These are phyloP conservation scores for Drosophila willistoni DNA, from an alignment of 1,140 invertebrate genomes.

Conservation along the genomic window DNA sequence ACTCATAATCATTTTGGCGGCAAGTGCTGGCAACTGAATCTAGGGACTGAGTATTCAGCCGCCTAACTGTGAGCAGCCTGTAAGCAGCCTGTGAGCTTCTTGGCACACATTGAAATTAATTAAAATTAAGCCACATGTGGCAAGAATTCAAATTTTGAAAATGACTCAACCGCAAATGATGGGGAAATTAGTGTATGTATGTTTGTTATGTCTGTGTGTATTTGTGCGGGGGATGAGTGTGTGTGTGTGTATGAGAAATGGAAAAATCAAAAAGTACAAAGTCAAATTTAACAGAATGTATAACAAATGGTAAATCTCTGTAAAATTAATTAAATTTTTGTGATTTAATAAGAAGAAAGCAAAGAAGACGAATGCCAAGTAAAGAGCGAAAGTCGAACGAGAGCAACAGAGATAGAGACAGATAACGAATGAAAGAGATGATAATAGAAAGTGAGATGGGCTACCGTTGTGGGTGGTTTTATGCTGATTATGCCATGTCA, in stretches of 20 bases:
- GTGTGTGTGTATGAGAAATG: constrained; percentile 35
- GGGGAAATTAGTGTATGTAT: constrained; percentile 53
- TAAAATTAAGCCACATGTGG: constrained; percentile 66
- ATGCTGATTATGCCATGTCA: constrained; percentile 12
- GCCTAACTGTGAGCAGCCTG: constrained; percentile 33
- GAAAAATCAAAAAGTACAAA: constrained; percentile 47
- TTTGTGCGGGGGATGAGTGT: constrained; percentile 15
- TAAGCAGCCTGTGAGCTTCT: constrained; percentile 41
- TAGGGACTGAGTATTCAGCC: background rate
- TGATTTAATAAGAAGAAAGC: constrained; percentile 53
- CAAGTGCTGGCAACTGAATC: constrained; percentile 35
- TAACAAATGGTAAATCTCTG: constrained; percentile 59
- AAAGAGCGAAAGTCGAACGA: background rate
- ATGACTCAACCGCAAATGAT: constrained; percentile 54
- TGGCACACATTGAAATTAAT: constrained; percentile 69
- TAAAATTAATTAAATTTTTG: constrained; percentile 72
- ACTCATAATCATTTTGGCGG: constrained; percentile 61
- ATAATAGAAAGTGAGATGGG: background rate
- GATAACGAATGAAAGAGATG: background rate
- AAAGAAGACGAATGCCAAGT: background rate
- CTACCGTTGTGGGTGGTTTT: constrained; percentile 5
- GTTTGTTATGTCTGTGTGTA: background rate
- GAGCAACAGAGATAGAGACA: background rate
- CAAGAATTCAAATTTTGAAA: constrained; percentile 43
- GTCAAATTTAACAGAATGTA: constrained; percentile 49